phyloP scores from a whole-genome alignment of 2,113 vertebrate genomes.

The Gambusia affinis region DNA sequence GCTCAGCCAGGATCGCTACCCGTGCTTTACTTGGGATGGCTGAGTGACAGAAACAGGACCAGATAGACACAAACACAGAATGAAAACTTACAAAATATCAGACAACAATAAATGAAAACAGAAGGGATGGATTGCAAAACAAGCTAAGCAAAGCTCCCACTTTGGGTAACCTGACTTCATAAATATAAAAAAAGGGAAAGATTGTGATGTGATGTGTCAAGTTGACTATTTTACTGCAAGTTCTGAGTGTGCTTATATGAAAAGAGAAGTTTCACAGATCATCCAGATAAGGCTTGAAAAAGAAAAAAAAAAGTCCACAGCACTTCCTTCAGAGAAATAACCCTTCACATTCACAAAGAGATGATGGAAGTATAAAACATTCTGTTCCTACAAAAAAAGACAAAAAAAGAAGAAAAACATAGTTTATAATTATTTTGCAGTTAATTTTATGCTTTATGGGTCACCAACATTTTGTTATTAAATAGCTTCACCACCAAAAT shows the following conservation, averaged over 20 bases:
- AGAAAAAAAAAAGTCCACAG: background rate
- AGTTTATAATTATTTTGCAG: background rate
- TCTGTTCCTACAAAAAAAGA: background rate
- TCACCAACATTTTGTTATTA: background rate
- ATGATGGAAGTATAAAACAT: no score
- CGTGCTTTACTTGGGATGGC: slow-evolving; percentile 92
- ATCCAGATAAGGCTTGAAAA: background rate
- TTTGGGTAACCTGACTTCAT: background rate
- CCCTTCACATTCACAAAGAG: no score
- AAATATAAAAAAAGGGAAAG: background rate
- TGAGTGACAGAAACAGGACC: background rate
- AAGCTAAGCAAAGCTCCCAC: background rate
- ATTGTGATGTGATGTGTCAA: background rate
- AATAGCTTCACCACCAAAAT: background rate
- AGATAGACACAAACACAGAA: no score
- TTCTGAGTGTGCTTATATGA: no score
- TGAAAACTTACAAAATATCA: background rate
- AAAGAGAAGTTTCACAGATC: background rate
- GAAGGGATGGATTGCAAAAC: background rate
- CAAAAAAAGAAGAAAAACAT: no score
- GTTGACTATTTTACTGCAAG: no score
- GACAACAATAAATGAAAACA: background rate
- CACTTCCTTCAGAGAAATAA: no score
- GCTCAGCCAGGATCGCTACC: slow-evolving; percentile 94
- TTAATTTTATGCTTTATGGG: background rate